phyloP scores from a whole-genome alignment of 2,113 vertebrate genomes.

The Oreochromis spilurus region DNA sequence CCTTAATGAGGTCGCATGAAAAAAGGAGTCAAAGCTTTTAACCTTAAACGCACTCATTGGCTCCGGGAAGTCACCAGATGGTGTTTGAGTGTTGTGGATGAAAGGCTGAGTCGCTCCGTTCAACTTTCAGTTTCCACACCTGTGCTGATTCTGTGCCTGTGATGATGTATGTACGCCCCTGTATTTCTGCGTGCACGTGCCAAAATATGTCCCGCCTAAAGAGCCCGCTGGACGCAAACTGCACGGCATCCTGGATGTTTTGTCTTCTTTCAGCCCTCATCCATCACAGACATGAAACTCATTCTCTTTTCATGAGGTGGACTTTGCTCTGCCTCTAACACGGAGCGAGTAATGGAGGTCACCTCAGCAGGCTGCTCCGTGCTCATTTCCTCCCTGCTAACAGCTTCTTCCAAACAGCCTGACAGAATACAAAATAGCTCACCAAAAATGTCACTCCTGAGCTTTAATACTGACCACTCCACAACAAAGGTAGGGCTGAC shows the following conservation, averaged over 20 bases:
- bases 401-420: conserved; percentile 12
- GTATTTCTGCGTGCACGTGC: background rate
- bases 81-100: conserved; percentile 18
- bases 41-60: background rate
- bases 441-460: conserved; percentile 27
- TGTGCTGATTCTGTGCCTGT: conserved; percentile 18
- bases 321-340: conserved; percentile 27
- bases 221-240: background rate
- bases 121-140: conserved; percentile 38
- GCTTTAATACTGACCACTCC: conserved; percentile 10
- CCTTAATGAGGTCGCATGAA: background rate
- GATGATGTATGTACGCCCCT: background rate
- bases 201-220: background rate
- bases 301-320: conserved; percentile 39
- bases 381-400: conserved; percentile 30
- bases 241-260: background rate
- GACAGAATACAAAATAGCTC: conserved; percentile 42
- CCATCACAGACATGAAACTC: conserved; percentile 19
- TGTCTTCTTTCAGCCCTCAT: conserved; percentile 18
- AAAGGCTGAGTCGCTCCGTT: background rate
- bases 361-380: conserved; percentile 12
- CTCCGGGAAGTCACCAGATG: conserved; percentile 31
- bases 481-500: conserved; percentile 17
- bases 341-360: conserved; percentile 51
- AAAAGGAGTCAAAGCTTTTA: conserved; percentile 30